Base-by-base conservation (phyloP, 2,113 vertebrate genomes). In the Notarius lentiginosus region DNA sequence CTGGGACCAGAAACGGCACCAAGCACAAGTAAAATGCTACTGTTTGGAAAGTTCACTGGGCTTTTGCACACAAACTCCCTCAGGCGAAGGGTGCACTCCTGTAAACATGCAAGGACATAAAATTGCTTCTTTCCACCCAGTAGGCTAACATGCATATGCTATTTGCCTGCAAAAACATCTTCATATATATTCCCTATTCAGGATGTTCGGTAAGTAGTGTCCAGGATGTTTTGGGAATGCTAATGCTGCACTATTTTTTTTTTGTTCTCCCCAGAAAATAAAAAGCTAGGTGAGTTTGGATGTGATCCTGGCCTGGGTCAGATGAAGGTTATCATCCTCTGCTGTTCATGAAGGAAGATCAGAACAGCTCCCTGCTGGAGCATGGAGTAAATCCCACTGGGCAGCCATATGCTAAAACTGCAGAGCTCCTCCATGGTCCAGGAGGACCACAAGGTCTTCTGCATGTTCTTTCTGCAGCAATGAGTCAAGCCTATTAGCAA, bases 361-460 rank as follows among this genome's bases (percentile, higher is more conserved):
- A 76, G 81, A 75, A 86, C 60, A 87, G 56, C 76, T 89, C 88
- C 66, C 86, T 86, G 87, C 87, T 85, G 88, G 30, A 81, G 55
- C 76, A 68, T 79, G 76, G 81, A 87, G 72, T 84, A 87, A 88
- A 87, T 86, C 90, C 85, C 68, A 87, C 88, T 83, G 87, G 87
- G 88, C 56, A 63, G 85, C 90, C 90, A 88, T 89, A 89, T 89
- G 90, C 84, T 86, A 86, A 80, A 88, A 85, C 87, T 85, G 90
- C 87, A 86, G 41, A 82, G 68, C 79, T 87, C 47, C 84, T 72
- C 70, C 79, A 68, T 73, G 87, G 90, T 88, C 90, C 90, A 63
- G 85, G 72, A 89, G 90, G 90, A 83, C 63, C 90, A 79, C 88
- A 91, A 89, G 90, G 90, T 83, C 90, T 89, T 82, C 66, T 84